Conservation (phyloP, 1,140 invertebrate species). For the Leptoteleia sp. region DNA sequence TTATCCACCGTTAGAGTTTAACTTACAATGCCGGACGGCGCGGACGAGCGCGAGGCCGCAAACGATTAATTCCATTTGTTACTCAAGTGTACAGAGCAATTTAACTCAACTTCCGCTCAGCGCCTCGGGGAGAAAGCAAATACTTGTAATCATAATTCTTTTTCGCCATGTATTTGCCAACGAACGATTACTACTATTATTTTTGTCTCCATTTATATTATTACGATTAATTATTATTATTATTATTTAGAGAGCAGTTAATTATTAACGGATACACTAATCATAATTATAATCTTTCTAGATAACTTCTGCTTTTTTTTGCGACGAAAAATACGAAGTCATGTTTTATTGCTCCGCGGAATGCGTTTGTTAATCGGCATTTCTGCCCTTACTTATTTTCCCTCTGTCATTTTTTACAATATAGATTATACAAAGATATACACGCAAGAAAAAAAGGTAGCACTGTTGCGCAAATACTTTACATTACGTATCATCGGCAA, state of each 20-base stretch:
- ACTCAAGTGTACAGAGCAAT: conserved; percentile 75
- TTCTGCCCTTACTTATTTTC: conserved; percentile 29
- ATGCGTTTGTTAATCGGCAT: conserved; percentile 15
- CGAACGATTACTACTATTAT: conserved; percentile 72
- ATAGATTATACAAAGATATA: conserved; percentile 52
- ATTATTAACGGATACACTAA: conserved; percentile 75
- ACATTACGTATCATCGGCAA: conserved; percentile 59
- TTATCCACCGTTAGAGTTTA: conserved; percentile 44
- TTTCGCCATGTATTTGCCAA: conserved; percentile 81
- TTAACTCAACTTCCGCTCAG: conserved; percentile 75
- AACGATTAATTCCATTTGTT: conserved; percentile 69
- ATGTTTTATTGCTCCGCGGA: conserved; percentile 34
- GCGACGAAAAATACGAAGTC: conserved; percentile 55
- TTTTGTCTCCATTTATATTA: conserved; percentile 78
- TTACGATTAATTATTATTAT: conserved; percentile 74
- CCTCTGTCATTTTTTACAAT: conserved; percentile 42
- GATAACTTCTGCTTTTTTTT: conserved; percentile 74
- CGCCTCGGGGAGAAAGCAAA: conserved; percentile 76
- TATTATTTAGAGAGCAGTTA: conserved; percentile 78
- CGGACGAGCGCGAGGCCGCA: conserved; percentile 46
- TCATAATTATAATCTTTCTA: conserved; percentile 79
- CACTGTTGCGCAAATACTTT: conserved; percentile 52
- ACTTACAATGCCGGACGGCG: not conserved
- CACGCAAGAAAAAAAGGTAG: conserved; percentile 54
- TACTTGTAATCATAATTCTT: conserved; percentile 77